phyloP scores from a whole-genome alignment of 2,113 vertebrate species.

The Pomatostomus ruficeps region DNA sequence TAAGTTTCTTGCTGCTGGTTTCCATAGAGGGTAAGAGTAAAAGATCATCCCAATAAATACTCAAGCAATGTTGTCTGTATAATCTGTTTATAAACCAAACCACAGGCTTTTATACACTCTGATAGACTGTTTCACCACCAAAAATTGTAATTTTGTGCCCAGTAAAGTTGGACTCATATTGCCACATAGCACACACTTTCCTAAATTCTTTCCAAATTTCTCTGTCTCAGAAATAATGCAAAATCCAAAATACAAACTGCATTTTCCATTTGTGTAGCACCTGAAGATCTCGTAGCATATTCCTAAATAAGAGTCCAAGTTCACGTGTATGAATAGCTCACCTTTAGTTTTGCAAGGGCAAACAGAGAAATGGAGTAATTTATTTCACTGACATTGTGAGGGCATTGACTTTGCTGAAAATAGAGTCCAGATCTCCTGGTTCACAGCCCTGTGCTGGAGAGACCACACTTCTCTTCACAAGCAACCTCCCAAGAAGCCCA shows the following conservation, averaged over 20 bases:
- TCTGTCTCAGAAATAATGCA: neutral
- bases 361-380: conserved; percentile 6
- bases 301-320: neutral
- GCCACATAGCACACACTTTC: neutral
- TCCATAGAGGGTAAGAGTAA: neutral
- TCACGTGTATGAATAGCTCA: neutral
- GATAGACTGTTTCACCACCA: neutral
- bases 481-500: conserved; percentile 53
- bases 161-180: neutral
- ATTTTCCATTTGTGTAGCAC: neutral
- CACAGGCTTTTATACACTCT: fast-evolving
- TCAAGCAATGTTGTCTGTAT: neutral
- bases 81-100: neutral
- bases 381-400: conserved; percentile 6
- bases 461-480: neutral
- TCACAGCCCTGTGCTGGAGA: neutral
- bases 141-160: neutral
- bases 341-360: conserved; percentile 33
- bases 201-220: neutral
- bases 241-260: neutral
- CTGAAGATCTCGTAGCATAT: neutral
- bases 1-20: neutral
- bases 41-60: neutral
- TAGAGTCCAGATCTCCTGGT: neutral
- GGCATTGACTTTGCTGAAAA: conserved; percentile 25